phyloP scores from a whole-genome alignment of 2,888 invertebrate genomes.

The Amiota mariae region DNA sequence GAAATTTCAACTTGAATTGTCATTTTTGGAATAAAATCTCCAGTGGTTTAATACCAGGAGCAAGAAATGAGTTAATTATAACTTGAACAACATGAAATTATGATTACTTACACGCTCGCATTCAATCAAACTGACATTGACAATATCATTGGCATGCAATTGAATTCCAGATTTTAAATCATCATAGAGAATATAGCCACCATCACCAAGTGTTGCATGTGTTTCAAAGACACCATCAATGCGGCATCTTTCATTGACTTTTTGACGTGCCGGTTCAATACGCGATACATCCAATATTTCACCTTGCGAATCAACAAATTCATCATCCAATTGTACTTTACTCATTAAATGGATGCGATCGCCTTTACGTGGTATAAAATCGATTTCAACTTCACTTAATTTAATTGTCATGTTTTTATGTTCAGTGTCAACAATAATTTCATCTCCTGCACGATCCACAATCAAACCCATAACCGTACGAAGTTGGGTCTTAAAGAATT shows the following conservation, averaged over 20 bases:
- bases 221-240: not conserved
- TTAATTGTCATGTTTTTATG: not conserved
- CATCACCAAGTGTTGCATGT: not conserved
- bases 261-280: not conserved
- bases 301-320: not conserved
- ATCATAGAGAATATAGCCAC: not conserved
- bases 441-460: not conserved
- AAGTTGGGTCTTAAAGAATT: not conserved
- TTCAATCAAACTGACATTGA: slow-evolving; percentile 6
- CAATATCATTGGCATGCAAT: not conserved
- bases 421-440: not conserved
- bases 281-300: not conserved
- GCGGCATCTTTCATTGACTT: not conserved
- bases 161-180: not conserved
- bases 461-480: not conserved
- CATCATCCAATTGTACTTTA: not conserved
- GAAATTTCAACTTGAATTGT: too few relatives aligned
- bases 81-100: not conserved
- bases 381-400: not conserved
- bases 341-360: not conserved
- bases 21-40: too few relatives aligned
- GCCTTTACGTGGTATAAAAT: not conserved
- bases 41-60: too few relatives aligned
- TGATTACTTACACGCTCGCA: not conserved
- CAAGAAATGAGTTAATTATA: not conserved